phyloP scores from a whole-genome alignment of 2,113 vertebrate genomes.

The Lophura nycthemera region DNA sequence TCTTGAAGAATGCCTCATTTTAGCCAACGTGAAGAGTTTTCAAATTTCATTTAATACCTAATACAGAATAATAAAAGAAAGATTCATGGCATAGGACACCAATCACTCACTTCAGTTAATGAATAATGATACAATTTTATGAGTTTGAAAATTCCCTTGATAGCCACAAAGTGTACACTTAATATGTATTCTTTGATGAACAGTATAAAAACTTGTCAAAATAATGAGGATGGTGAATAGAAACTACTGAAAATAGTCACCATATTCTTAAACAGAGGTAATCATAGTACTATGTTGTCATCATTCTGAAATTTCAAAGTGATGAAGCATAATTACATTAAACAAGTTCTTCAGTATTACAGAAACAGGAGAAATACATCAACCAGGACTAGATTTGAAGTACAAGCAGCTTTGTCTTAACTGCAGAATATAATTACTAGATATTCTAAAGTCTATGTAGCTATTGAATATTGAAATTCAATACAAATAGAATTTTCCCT shows the following conservation, averaged over 20 bases:
- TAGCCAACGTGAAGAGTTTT: conserved; percentile 31
- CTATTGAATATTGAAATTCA: conserved; percentile 36
- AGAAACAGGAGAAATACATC: conserved; percentile 46
- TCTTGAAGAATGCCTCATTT: conserved; percentile 39
- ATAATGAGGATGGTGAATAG: conserved; percentile 34
- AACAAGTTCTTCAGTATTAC: conserved; percentile 33
- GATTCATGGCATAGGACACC: not conserved
- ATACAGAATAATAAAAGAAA: not conserved
- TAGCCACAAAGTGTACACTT: not conserved
- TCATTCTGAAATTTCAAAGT: conserved; percentile 40
- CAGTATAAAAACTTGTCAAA: conserved; percentile 32
- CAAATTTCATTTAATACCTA: conserved; percentile 18
- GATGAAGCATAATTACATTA: conserved; percentile 26
- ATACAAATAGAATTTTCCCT: conserved; percentile 50
- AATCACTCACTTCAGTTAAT: conserved; percentile 4
- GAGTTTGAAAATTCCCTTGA: conserved; percentile 17
- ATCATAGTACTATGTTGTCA: conserved; percentile 1
- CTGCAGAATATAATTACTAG: conserved; percentile 61
- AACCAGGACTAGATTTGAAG: conserved; percentile 57
- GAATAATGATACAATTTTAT: conserved; percentile 9
- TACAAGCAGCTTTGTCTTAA: conserved; percentile 51
- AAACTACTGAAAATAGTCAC: conserved; percentile 18
- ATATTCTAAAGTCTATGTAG: conserved; percentile 44
- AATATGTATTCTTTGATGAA: conserved; percentile 26
- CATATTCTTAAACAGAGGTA: conserved; percentile 1